Conservation (phyloP, 1,140 invertebrate species). For the Drosophila pruinosa region DNA sequence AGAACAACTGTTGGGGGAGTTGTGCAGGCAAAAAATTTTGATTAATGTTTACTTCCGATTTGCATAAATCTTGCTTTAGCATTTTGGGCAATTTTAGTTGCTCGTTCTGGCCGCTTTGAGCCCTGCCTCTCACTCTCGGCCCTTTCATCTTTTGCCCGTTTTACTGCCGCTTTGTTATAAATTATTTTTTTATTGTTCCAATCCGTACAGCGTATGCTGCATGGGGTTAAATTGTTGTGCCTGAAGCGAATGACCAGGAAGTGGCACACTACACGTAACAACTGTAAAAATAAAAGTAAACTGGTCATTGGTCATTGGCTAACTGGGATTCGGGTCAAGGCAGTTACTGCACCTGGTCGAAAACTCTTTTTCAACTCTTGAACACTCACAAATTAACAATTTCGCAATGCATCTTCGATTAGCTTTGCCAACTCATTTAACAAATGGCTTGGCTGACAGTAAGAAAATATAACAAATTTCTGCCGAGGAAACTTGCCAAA, state of each 20-base stretch:
- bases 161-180: constrained; percentile 59
- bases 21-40: constrained; percentile 61
- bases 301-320: not conserved
- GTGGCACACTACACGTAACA: constrained; percentile 15
- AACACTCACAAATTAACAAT: constrained; percentile 11
- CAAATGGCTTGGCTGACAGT: constrained; percentile 75
- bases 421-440: constrained; percentile 79
- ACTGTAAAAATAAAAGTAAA: not conserved
- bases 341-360: constrained; percentile 13
- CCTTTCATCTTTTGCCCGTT: constrained; percentile 4
- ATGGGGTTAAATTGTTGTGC: constrained; percentile 53
- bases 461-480: constrained; percentile 77
- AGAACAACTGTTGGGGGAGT: constrained; percentile 30
- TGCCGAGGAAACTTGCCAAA: constrained; percentile 25
- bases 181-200: constrained; percentile 76
- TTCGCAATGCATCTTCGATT: constrained; percentile 52
- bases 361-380: too few species aligned
- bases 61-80: constrained; percentile 82
- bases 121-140: too few species aligned
- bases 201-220: constrained; percentile 38
- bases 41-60: constrained; percentile 83
- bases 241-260: constrained; percentile 11
- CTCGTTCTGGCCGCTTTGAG: too few species aligned
- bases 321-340: constrained; percentile 52
- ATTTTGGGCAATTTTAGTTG: constrained; percentile 55